phyloP scores from a whole-genome alignment of 2,888 invertebrate genomes.

The Smittia aterrima region DNA sequence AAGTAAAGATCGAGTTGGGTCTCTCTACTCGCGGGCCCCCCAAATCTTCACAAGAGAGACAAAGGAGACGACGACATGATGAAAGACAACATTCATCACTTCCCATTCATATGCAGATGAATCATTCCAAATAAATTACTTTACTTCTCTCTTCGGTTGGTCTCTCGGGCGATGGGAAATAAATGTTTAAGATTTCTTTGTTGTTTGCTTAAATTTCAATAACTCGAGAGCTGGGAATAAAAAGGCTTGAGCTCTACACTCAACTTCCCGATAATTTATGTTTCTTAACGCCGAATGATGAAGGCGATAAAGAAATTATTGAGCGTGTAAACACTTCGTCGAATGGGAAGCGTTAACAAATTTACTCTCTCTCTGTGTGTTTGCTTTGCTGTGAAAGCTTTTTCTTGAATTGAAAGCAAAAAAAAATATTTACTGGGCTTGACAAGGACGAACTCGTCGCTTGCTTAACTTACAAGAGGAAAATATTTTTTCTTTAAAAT shows the following conservation, averaged over 20 bases:
- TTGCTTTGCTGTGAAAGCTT: background rate
- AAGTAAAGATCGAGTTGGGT: background rate
- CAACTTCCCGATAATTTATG: slow-evolving; percentile 28
- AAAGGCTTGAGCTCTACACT: background rate
- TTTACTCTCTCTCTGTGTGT: slow-evolving; percentile 26
- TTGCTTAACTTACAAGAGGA: too few species aligned
- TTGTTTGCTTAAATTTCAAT: slow-evolving; percentile 27
- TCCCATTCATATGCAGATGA: slow-evolving; percentile 37
- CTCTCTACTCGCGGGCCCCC: background rate
- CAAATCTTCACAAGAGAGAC: background rate
- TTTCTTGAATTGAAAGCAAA: background rate
- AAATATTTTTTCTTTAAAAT: background rate
- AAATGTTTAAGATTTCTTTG: background rate
- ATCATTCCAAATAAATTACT: slow-evolving; percentile 19
- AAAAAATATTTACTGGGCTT: background rate
- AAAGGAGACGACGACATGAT: background rate
- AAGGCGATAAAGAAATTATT: slow-evolving; percentile 35
- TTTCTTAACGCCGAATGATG: slow-evolving; percentile 34
- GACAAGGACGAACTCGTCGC: background rate
- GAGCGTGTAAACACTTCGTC: slow-evolving; percentile 23
- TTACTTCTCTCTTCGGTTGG: background rate
- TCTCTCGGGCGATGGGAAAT: background rate
- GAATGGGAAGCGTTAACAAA: slow-evolving; percentile 23
- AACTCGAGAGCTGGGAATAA: background rate
- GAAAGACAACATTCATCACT: slow-evolving; percentile 35